Base-by-base conservation (phyloP, 2,797 vertebrate species). In the Microctenopoma stevenorrisi region DNA sequence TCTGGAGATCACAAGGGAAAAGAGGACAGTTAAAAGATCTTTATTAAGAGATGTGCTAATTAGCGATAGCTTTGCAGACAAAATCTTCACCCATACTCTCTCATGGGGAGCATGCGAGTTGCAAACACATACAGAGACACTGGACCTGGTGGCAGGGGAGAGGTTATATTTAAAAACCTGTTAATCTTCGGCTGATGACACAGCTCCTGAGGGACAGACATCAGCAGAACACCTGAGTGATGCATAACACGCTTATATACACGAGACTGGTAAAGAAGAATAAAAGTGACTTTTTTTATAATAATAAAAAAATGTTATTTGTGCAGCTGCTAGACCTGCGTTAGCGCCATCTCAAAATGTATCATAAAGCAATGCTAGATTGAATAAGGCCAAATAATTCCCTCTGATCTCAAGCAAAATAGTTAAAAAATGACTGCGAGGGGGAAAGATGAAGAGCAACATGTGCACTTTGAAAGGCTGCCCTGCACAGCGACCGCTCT, bases 101-200 rank as follows among this genome's bases (percentile, higher is more conserved):
- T 52, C 10, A 2, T 16, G 51, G 54, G 63, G 37, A 68, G 37
- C 59, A 37, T 5, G 42, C 11, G 5, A 73, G 50, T 69, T 49
- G 67, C 44, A 62, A 52, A 75, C 74, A 68, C 43, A 59, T 2
- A 5, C 49, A 22, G 26, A 47, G 51, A 53, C 28, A 18, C 38
- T 3, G 37, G 52, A 51, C 43, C 35, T 26, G 67, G 51, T 9
- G 10, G 38, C 78, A 43, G 74, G 81, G 76, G 82, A 84, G 48
- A 0, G 0, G 64, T 79, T 91, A 88, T 83, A 79, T 90, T 87
- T 90, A 89, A 86, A 82, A 73, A 71, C 57, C 14, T 26, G 85
- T 81, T 86, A 83, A 83, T 75, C 85, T 86, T 72, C 67, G 68
- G 80, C 43, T 81, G 83, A 86, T 77, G 79, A 82, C 82, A 86